phyloP scores from a whole-genome alignment of 1,140 invertebrate genomes.

The Trachymyrmex cornetzi region DNA sequence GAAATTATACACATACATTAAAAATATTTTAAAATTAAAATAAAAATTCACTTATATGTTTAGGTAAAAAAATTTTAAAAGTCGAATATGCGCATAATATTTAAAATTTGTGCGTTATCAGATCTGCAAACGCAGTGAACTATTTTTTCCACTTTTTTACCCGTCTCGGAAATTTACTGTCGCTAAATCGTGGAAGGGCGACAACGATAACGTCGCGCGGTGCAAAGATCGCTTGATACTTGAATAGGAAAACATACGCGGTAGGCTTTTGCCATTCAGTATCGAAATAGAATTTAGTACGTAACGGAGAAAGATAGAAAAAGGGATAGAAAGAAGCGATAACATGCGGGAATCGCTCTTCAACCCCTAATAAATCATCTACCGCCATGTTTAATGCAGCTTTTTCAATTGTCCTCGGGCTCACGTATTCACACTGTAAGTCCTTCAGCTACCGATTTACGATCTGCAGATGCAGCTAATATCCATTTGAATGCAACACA shows the following conservation, averaged over 20 bases:
- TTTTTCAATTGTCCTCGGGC: constrained; percentile 74
- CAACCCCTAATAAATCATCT: constrained; percentile 69
- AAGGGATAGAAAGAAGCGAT: not conserved
- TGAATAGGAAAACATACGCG: constrained; percentile 39
- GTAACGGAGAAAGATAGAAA: not conserved
- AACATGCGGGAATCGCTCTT: constrained; percentile 26
- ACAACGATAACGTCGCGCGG: constrained; percentile 38
- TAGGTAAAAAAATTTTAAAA: constrained; percentile 26
- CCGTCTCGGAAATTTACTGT: constrained; percentile 16
- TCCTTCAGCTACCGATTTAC: constrained; percentile 61
- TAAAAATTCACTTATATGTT: not conserved
- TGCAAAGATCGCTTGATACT: constrained; percentile 48
- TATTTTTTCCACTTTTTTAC: constrained; percentile 13
- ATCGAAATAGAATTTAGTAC: constrained; percentile 57
- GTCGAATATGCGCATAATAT: constrained; percentile 16
- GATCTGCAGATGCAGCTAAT: not conserved
- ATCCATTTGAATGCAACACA: not conserved
- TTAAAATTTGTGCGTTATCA: constrained; percentile 21
- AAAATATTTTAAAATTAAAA: not conserved
- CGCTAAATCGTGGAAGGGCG: constrained; percentile 2
- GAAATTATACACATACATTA: not conserved
- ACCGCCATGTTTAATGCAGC: constrained; percentile 74
- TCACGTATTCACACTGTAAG: constrained; percentile 53
- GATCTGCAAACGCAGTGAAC: constrained; percentile 1
- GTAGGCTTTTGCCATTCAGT: constrained; percentile 45